Evolutionary conservation across 2,888 invertebrate species (phyloP).

Genomic region (Oasisia sp.): DNA sequence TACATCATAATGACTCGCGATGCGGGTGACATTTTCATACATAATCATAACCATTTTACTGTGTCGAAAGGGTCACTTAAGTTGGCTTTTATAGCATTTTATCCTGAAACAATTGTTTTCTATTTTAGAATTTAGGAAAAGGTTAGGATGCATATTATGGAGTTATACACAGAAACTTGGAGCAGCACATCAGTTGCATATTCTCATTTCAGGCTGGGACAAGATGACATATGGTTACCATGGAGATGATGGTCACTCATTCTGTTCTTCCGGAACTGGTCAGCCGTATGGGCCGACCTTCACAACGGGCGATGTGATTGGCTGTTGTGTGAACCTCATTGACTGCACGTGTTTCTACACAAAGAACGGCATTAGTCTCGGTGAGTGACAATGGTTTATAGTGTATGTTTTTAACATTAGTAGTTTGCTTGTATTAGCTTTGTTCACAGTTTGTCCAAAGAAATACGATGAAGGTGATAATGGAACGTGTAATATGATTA

Average conservation of each 20-base stretch:
- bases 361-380: conserved; percentile 95
- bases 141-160: no score
- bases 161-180: no score
- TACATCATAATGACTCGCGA: no score
- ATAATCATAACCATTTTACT: no score
- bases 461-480: background rate
- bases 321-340: conserved; percentile 97
- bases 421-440: background rate
- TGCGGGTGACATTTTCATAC: no score
- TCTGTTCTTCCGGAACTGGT: conserved; percentile 97
- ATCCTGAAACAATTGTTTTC: no score
- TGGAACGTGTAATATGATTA: background rate
- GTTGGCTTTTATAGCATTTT: no score
- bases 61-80: no score
- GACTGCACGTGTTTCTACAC: conserved; percentile 99
- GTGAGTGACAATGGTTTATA: conserved; percentile 45
- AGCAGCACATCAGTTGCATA: background rate
- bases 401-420: background rate
- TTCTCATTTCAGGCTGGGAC: conserved; percentile 86
- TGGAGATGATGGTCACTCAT: conserved; percentile 99
- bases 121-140: background rate
- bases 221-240: conserved; percentile 99
- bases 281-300: conserved; percentile 99
- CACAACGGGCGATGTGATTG: conserved; percentile 96
- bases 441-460: background rate